Base-by-base conservation (phyloP, 2,888 invertebrate genomes). In the Mesorhabditis spiculigera region DNA sequence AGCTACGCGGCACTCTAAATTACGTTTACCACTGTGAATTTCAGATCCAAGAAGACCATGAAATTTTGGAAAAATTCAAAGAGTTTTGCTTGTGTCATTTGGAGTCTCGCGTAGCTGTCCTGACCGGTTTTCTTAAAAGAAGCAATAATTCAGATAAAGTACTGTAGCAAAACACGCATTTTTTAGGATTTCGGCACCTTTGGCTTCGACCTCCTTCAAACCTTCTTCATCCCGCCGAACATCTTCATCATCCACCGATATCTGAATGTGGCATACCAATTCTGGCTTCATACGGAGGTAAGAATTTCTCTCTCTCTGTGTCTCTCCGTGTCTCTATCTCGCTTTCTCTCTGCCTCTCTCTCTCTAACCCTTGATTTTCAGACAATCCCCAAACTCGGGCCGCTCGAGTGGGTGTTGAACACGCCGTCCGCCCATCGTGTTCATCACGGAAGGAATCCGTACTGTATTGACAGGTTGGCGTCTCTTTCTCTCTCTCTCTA, bases 261-360 rank as follows among this genome's bases (percentile, higher is more conserved):
- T 86, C 91, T 94, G 87, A 93, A 92, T 87, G 89, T 93, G 74
- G 89, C 94, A 63, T 94, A 92, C 88, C 94, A 94, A 89, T 92
- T 93, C 86, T 94, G 93, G 93, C 91, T 94, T 70, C 94, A 94
- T 87, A 94, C 94, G 0, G 91, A 93, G 83, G 89, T 92, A 10
- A n/a, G n/a, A n/a, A n/a, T n/a, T n/a, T 28, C 10, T 58, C 10
- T n/a, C 10, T 58, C 10, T n/a, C 10, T 10, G 2, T 58, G 2
- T 58, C 58, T 28, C 28, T 28, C 28, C n/a, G n/a, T n/a, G n/a
- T 28, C 28, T 28, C 28, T 28, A 1, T 28, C 28, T 28, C 28
- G 1, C 28, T 28, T 3, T 28, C 28, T 28, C 28, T 28, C 28
- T 28, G 1, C 3, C 28, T 28, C 28, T 28, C 28, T 28, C 28